These are phyloP conservation scores for Cotesia chilonis DNA, from an alignment of 1,140 invertebrate species.

Conservation along the genomic window DNA sequence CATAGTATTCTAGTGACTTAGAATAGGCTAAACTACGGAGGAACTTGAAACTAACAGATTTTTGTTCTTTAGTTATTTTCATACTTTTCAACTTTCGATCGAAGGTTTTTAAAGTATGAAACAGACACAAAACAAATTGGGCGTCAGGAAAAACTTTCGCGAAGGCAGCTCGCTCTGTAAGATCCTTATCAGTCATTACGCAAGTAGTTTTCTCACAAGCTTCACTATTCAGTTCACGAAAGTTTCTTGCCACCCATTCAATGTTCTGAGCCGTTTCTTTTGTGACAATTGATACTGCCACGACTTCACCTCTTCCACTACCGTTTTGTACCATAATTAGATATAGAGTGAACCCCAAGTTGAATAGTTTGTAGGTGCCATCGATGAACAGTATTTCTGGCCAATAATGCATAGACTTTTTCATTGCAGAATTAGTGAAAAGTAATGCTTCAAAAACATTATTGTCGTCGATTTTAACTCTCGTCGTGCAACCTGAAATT, in stretches of 20 bases:
- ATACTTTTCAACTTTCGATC: background rate
- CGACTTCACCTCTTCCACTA: constrained; percentile 26
- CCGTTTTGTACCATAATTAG: constrained; percentile 23
- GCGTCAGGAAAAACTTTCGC: constrained; percentile 27
- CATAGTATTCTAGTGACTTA: no score
- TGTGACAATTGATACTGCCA: constrained; percentile 7
- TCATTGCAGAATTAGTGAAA: constrained; percentile 36
- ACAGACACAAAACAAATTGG: constrained; percentile 27
- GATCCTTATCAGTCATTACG: constrained; percentile 36
- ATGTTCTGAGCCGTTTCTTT: background rate
- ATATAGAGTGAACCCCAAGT: constrained; percentile 22
- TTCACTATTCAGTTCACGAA: constrained; percentile 10
- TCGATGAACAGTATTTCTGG: constrained; percentile 35
- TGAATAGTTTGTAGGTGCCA: constrained; percentile 36
- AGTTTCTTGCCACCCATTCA: constrained; percentile 16
- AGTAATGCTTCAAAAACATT: constrained; percentile 36
- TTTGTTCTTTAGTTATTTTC: background rate
- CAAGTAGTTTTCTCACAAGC: constrained; percentile 24
- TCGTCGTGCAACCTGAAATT: background rate
- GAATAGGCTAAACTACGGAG: no score
- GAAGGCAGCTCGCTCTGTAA: constrained; percentile 16
- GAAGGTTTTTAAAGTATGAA: constrained; percentile 26
- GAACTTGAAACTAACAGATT: no score
- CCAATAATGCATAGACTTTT: constrained; percentile 25
- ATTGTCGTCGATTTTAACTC: background rate